phyloP scores from a whole-genome alignment of 2,888 invertebrate species.

The Caradrina kadenii region DNA sequence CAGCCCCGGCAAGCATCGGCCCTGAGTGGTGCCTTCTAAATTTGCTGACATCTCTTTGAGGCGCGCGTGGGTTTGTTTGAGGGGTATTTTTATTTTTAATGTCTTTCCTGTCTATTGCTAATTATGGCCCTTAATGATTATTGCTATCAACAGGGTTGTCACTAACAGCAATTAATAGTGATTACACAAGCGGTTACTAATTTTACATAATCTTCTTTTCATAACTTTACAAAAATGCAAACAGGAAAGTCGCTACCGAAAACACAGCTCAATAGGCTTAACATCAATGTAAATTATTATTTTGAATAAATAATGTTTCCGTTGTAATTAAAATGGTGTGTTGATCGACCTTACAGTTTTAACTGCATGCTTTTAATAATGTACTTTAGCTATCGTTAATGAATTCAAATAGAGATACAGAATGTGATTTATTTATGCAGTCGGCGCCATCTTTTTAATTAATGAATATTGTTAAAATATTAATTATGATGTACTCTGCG shows the following conservation, averaged over 20 bases:
- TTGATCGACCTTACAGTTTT: conserved; percentile 25
- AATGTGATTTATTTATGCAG: conserved; percentile 45
- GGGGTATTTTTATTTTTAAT: too few relatives aligned
- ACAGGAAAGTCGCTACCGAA: conserved; percentile 18
- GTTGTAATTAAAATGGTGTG: conserved; percentile 37
- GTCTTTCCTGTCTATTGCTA: too few relatives aligned
- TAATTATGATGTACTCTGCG: conserved; percentile 15
- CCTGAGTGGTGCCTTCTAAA: too few relatives aligned
- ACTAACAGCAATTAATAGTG: too few relatives aligned
- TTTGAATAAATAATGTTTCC: conserved; percentile 28
- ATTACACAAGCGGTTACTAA: too few relatives aligned
- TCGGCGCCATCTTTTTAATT: conserved; percentile 47
- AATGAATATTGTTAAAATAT: conserved; percentile 30
- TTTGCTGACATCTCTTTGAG: too few relatives aligned
- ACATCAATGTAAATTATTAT: conserved; percentile 28
- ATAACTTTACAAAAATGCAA: too few relatives aligned
- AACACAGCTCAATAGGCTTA: conserved; percentile 2
- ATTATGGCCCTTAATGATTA: too few relatives aligned
- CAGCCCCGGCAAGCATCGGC: too few relatives aligned
- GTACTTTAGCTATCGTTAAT: conserved; percentile 8
- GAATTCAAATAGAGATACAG: conserved; percentile 32
- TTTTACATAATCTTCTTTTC: too few relatives aligned
- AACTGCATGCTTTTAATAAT: conserved; percentile 41
- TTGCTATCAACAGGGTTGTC: too few relatives aligned
- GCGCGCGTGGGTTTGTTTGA: too few relatives aligned